These are phyloP conservation scores for Aphrocallistes beatrix DNA, from an alignment of 37 sponge, comb jelly and placozoan species.

Conservation along the genomic window DNA sequence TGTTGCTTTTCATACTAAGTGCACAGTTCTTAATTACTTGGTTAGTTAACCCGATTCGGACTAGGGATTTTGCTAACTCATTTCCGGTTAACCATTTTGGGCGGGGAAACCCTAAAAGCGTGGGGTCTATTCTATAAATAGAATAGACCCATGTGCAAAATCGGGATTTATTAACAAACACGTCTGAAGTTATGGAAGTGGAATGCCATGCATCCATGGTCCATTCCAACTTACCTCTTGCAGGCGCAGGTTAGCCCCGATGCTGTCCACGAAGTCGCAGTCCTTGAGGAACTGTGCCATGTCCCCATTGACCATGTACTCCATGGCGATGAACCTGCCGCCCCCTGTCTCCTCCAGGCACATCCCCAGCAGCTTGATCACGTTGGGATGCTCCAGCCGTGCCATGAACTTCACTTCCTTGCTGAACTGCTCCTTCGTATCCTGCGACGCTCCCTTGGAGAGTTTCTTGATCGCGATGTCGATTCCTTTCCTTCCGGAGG, in stretches of 20 bases:
- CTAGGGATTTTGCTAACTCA: too few species aligned
- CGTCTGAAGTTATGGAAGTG: too few species aligned
- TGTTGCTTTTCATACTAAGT: too few species aligned
- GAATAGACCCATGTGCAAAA: too few species aligned
- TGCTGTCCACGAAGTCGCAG: conserved; percentile 17
- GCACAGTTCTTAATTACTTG: too few species aligned
- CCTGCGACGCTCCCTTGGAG: not conserved
- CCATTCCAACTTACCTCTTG: not conserved
- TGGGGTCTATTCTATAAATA: too few species aligned
- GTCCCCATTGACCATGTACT: conserved; percentile 57
- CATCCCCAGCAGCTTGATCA: conserved; percentile 39
- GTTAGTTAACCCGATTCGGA: too few species aligned
- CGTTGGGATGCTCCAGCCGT: conserved; percentile 36
- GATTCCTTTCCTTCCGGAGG: conserved; percentile 8
- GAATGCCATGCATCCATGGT: too few species aligned
- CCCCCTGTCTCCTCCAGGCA: conserved; percentile 26
- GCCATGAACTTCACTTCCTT: conserved; percentile 51
- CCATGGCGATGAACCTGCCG: conserved; percentile 40
- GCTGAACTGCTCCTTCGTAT: conserved; percentile 22
- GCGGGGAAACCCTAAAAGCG: too few species aligned
- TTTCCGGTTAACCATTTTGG: too few species aligned
- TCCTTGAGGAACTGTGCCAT: conserved; percentile 39
- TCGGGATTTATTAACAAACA: too few species aligned
- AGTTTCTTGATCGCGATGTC: conserved; percentile 46
- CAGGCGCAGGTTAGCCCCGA: not conserved